phyloP scores from a whole-genome alignment of 2,113 vertebrate species.

The Himantopus leucocephalus region DNA sequence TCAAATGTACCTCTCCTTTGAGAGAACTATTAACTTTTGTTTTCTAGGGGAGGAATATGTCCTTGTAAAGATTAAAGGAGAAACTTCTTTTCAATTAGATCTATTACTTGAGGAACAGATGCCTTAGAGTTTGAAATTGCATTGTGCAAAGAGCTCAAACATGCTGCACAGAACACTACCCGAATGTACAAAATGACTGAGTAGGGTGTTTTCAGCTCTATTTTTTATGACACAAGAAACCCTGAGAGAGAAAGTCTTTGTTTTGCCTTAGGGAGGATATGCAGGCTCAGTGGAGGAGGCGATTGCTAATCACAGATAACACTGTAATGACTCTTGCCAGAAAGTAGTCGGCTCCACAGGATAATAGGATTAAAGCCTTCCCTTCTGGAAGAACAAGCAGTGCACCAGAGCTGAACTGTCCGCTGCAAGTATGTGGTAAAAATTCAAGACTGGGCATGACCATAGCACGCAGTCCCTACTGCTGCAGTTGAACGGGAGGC shows the following conservation, averaged over 20 bases:
- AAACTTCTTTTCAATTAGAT: slow-evolving; percentile 19
- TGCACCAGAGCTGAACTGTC: not conserved
- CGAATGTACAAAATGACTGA: not conserved
- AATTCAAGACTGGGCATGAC: not conserved
- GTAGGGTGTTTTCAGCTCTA: not conserved
- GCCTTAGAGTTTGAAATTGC: not conserved
- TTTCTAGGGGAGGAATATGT: not conserved
- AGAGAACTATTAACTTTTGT: not conserved
- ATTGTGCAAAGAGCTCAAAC: not conserved
- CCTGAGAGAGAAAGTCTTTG: not conserved
- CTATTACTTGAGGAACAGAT: slow-evolving; percentile 17
- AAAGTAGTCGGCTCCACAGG: not conserved
- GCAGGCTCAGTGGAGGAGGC: not conserved
- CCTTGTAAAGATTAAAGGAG: slow-evolving; percentile 9
- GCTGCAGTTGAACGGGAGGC: not conserved
- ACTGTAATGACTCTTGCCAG: not conserved
- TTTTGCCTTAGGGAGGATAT: not conserved
- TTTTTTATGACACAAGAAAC: not conserved
- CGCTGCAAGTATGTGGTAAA: not conserved
- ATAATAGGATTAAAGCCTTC: not conserved
- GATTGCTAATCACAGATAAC: slow-evolving; percentile 32
- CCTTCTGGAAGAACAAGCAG: slow-evolving; percentile 7
- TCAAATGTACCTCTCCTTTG: not conserved
- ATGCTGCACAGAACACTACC: not conserved
- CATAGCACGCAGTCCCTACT: not conserved